Conservation (phyloP, 37 sponge, comb jelly and placozoan species). For the Beroe forskalii region DNA sequence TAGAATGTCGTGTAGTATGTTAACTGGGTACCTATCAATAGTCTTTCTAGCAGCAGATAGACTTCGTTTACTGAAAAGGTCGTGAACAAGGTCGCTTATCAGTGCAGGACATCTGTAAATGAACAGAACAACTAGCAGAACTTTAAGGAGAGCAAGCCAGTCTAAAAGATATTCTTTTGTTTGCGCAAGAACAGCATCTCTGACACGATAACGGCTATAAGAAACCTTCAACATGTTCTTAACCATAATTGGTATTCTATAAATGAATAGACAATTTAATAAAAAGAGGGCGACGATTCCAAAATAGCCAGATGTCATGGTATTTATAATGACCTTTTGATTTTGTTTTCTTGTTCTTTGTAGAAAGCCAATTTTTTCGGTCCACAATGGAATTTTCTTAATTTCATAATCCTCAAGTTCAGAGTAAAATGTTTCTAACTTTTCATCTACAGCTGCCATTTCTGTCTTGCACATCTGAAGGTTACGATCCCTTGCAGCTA, state of each 20-base stretch:
- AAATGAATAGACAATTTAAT: constrained; percentile 15
- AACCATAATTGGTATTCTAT: constrained; percentile 34
- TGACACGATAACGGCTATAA: neutral
- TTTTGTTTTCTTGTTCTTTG: constrained; percentile 53
- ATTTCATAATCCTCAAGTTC: neutral
- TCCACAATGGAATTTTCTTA: neutral
- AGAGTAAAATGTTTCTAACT: constrained; percentile 10
- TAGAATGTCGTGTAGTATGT: neutral
- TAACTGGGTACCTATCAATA: constrained; percentile 2
- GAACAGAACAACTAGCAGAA: constrained; percentile 8
- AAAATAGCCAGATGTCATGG: constrained; percentile 41
- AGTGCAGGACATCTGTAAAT: constrained; percentile 48
- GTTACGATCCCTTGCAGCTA: constrained; percentile 30
- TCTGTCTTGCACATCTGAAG: neutral
- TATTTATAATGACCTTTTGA: constrained; percentile 45
- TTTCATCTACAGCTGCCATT: neutral
- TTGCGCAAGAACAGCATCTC: constrained; percentile 27
- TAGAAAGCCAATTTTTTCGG: constrained; percentile 26
- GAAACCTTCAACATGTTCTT: neutral
- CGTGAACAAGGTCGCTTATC: constrained; percentile 26
- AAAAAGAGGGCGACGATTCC: constrained; percentile 21
- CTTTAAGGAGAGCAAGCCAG: constrained; percentile 22
- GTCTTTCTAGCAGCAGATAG: constrained; percentile 18
- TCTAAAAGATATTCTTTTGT: constrained; percentile 2
- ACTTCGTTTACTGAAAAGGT: constrained; percentile 30